Evolutionary conservation across 2,888 invertebrate genomes (phyloP).

Genomic region (Boloria euphrosyne): DNA sequence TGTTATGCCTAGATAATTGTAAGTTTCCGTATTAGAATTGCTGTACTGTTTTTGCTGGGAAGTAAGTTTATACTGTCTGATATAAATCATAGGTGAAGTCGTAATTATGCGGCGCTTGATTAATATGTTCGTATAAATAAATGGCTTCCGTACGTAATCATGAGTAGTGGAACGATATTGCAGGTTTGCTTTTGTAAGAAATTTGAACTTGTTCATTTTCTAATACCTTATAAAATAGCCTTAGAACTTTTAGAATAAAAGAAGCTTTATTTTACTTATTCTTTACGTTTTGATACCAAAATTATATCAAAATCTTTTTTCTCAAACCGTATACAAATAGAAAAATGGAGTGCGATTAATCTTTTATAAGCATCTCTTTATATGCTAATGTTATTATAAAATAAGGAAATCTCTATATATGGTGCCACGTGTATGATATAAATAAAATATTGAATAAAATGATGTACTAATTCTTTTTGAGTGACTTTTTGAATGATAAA

Average conservation of each 20-base stretch:
- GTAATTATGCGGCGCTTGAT: slow-evolving; percentile 17
- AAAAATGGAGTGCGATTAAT: too few species aligned
- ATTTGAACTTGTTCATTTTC: neutral
- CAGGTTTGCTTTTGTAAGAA: neutral
- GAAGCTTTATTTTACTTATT: too few species aligned
- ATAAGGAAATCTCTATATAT: too few species aligned
- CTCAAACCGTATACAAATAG: too few species aligned
- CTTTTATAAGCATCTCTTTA: too few species aligned
- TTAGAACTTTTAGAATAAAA: too few species aligned
- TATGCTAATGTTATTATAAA: too few species aligned
- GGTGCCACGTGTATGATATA: too few species aligned
- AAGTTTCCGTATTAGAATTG: slow-evolving; percentile 32
- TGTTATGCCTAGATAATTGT: slow-evolving; percentile 43
- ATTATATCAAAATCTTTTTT: slow-evolving; percentile 1
- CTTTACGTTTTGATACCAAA: too few species aligned
- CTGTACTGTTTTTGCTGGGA: slow-evolving; percentile 17
- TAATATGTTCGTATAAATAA: slow-evolving; percentile 18
- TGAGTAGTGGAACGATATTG: neutral
- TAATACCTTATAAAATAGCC: neutral
- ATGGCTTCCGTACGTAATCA: slow-evolving; percentile 17
- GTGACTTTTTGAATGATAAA: too few species aligned
- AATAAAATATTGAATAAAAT: too few species aligned
- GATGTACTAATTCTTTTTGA: too few species aligned
- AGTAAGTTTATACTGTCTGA: slow-evolving; percentile 7
- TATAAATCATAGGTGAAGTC: slow-evolving; percentile 17